Percentiles rank a stretch among this genome's conserved stretches.
Evolutionary conservation across 1,140 invertebrate genomes (phyloP).

Genomic region (Drosophila pruinosa): DNA sequence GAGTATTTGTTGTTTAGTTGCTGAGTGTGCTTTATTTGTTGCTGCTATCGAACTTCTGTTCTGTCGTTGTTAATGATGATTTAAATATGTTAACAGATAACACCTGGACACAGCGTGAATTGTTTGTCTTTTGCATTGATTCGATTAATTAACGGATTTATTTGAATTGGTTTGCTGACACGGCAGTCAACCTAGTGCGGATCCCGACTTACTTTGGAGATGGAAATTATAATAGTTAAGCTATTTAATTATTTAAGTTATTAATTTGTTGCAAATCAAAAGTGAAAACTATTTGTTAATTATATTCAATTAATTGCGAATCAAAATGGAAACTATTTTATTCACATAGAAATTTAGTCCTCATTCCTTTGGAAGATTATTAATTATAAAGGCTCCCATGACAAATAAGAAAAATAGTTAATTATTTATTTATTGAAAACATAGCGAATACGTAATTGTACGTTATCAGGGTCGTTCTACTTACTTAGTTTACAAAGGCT

Average conservation of each 20-base stretch:
- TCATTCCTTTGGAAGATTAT: too few species aligned
- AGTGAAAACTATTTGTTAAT: too few species aligned
- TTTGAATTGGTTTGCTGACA: constrained; percentile 9
- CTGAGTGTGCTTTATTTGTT: constrained; percentile 28
- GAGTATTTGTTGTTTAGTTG: constrained; percentile 55
- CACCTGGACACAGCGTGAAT: constrained; percentile 3
- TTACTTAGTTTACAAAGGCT: constrained; percentile 1
- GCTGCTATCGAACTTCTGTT: constrained; percentile 59
- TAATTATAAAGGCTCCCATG: too few species aligned
- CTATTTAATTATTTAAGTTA: too few species aligned
- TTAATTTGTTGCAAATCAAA: too few species aligned
- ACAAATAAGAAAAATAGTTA: not conserved
- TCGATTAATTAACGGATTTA: constrained; percentile 5
- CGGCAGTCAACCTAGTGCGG: not conserved
- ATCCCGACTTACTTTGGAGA: too few species aligned
- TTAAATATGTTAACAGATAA: constrained; percentile 62
- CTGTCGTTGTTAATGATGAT: constrained; percentile 46
- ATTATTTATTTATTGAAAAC: not conserved
- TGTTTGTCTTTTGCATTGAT: not conserved
- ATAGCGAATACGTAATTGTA: not conserved
- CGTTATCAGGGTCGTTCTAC: constrained; percentile 1
- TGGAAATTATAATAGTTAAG: too few species aligned
- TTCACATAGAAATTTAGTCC: too few species aligned
- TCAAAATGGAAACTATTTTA: too few species aligned
- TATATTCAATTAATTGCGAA: too few species aligned